Base-by-base conservation (phyloP, 2,888 invertebrate species). In the Endotricha flammealis region DNA sequence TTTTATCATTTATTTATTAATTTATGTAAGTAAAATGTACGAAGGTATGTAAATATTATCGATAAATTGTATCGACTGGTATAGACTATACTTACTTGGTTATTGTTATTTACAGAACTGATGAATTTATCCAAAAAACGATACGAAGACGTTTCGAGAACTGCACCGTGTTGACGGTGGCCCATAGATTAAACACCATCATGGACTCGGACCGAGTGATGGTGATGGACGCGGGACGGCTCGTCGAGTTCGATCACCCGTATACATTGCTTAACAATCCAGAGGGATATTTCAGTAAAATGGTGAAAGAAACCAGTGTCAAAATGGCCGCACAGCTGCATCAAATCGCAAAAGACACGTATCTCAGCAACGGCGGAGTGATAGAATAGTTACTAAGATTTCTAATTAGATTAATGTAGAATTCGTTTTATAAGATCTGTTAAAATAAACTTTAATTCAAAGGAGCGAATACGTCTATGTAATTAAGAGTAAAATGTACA, bases 151-250 rank as follows among this genome's bases (percentile, higher is more conserved):
- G 93, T 59, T 97, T 97, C 66, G 88, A 88, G 8, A 81, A 92
- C 11, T 96, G 95, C 71, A 96, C 96, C 0, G 96, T 97, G 5
- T 76, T 97, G 24, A 97, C 96, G 0, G 95, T 97, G 20, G 97
- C 97, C 3, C 97, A 97, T 78, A 89, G 97, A 25, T 87, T 98
- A 14, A 92, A 97, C 68, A 97, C 97, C 0, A 94, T 97, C 44
- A 96, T 97, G 92, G 97, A 97, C 74, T 95, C 95, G 0, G 95
- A 96, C 79, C 89, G 92, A 41, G 92, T 96, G 10, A 87, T 97
- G 64, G 96, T 97, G 1, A 92, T 97, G 91, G 94, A 95, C 60
- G 89, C 91, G 4, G 97, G 97, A 1, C 73, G 81, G 10, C 89
- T 94, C 38, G 91, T 90, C 37, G 93, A 94, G 74, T 93, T 90